Base-by-base conservation (phyloP, 2,888 invertebrate genomes). In the Ischnura elegans region DNA sequence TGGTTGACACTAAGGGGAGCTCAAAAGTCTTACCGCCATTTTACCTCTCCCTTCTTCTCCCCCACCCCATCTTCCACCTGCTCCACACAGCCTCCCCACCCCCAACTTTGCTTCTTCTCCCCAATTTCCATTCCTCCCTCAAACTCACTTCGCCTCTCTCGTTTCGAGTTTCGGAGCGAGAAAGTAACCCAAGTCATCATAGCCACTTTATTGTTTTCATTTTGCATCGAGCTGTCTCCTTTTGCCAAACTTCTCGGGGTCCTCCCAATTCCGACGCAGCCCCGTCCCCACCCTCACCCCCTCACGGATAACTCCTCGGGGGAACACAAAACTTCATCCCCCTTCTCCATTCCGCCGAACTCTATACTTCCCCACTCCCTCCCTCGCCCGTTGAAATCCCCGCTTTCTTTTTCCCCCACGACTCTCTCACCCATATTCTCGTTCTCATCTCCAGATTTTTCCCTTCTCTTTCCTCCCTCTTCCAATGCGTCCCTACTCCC, bases 201-300 rank as follows among this genome's bases (percentile, higher is more conserved):
- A 90, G 90, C 90, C 90, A 61, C 90, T 90, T 90, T 90, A 90
- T 90, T 90, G 90, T 90, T 90, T 90, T 90, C 90, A 90, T 90
- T 90, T 90, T 90, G 61, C 61, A 90, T n/a, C 87, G 87, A 87
- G 36, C 51, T 87, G 87, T 87, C 87, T 87, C 87, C 55, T 51
- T 87, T 87, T n/a, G 16, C 42, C 55, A 43, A 55, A 51, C 55
- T 55, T 36, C 87, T 36, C 55, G 55, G 13, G 61, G 46, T 29
- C 51, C 61, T 90, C 61, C 42, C 87, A 55, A 36, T 87, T 21
- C 13, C 25, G 43, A 51, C 36, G 36, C 13, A 51, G 16, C 51
- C 87, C 29, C 55, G 3, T n/a, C 43, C 61, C 61, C 90, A 29
- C 36, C 87, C 21, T 19, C 25, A 8, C n/a, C 51, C 19, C 25